Evolutionary conservation across 2,797 vertebrate species (phyloP).

Genomic region (Natrix natrix): DNA sequence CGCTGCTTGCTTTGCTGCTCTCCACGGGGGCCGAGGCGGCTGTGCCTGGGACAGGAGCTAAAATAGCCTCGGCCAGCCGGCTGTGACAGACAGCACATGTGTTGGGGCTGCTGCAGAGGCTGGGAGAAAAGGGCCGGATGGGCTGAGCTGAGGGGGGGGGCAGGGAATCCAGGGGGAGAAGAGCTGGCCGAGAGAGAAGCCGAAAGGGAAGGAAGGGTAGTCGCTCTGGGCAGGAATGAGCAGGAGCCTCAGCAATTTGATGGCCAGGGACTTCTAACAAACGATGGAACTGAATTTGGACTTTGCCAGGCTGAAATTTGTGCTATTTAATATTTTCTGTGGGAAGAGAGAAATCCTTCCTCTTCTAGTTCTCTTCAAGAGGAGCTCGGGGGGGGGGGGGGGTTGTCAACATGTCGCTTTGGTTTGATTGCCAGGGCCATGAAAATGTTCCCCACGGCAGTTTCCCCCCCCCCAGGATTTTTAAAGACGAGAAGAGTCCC

Average conservation of each 20-base stretch:
- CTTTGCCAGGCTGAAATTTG: background rate
- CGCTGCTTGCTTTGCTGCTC: background rate
- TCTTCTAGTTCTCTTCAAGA: background rate
- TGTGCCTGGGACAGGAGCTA: constrained; percentile 42
- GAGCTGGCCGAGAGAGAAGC: background rate
- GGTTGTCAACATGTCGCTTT: background rate
- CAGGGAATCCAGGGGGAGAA: background rate
- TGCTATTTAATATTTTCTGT: background rate
- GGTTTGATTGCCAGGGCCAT: background rate
- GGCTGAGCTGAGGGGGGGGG: background rate
- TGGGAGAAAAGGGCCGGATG: background rate
- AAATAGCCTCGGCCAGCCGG: constrained; percentile 50
- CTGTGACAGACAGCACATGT: constrained; percentile 77
- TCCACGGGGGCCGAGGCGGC: constrained; percentile 20
- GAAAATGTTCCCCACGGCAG: background rate
- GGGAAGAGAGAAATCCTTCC: too few species aligned
- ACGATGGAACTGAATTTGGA: too few species aligned
- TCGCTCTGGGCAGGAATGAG: too few species aligned
- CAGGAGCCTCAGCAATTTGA: background rate
- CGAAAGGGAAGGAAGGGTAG: background rate
- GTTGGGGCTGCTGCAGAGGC: constrained; percentile 35
- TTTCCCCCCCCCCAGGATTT: background rate
- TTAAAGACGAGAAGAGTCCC: background rate
- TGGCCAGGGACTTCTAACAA: background rate
- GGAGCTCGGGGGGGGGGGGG: background rate